Base-by-base conservation (phyloP, 1,140 invertebrate genomes). In the Conus betulinus region DNA sequence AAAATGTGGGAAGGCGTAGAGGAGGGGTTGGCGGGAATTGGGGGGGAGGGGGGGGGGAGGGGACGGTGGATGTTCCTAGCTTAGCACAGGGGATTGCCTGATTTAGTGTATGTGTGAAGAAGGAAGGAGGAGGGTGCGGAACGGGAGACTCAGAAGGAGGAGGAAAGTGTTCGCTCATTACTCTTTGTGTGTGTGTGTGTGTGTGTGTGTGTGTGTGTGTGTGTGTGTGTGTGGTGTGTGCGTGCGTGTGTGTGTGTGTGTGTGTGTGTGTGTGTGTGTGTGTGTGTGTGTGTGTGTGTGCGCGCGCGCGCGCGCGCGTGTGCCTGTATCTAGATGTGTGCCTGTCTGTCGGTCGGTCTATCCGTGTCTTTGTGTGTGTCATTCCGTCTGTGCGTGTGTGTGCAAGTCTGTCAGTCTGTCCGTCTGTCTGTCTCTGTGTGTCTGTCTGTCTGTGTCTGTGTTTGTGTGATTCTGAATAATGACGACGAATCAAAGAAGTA, bases 71-170 rank as follows among this genome's bases (percentile, higher is more conserved):
- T 20, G 17, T 27, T 55, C 55, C 1, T 11, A 79, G n/a, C 11
- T 52, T 57, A 11, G 23, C 17, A 15, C 57, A 60, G 57, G 39
- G 39, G 39, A 39, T 39, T 39, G 39, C 39, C 39, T 39, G 39
- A 39, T 39, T 39, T 39, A 39, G 39, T 39, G 39, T 39, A 39
- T 39, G 39, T 25, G n/a, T 60, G 25, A 57, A 82, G n/a, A 82
- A 82, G 87, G 87, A 81, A 88, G 87, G 81, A 55, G 60, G 53
- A 82, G 87, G 11, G 25, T 2, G 60, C 60, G 87, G 15, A 79
- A 79, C 79, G 67, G 76, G 55, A 79, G 87, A 88, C 81, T 23
- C 7, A 81, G 81, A 78, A 81, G 55, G 23, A 53, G 63, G 23
- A 84, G 13, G 71, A 83, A 11, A 23, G n/a, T 60, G 11, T 25